A percentile compares a stretch with the other conserved stretches of the same genome.
phyloP scores from a whole-genome alignment of 2,113 vertebrate species.

The Archocentrus centrarchus region DNA sequence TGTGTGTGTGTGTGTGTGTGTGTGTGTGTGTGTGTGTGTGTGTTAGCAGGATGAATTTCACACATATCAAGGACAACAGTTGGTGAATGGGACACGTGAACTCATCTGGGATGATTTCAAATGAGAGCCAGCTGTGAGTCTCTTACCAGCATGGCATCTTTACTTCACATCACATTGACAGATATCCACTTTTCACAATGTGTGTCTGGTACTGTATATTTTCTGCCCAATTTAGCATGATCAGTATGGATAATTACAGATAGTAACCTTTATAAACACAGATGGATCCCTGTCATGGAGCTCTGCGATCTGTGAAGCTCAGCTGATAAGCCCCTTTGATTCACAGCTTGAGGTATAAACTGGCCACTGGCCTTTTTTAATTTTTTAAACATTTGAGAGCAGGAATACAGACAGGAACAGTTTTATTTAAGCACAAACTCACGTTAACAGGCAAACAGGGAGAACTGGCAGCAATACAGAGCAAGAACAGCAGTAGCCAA shows the following conservation, averaged over 20 bases:
- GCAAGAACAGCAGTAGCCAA: background rate
- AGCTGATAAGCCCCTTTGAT: background rate
- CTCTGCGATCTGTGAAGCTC: background rate
- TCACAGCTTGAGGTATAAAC: background rate
- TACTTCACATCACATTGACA: constrained; percentile 47
- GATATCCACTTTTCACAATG: constrained; percentile 40
- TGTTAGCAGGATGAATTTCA: constrained; percentile 8
- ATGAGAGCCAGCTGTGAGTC: constrained; percentile 61
- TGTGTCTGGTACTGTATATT: constrained; percentile 38
- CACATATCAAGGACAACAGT: constrained; percentile 46
- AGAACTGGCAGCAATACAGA: background rate
- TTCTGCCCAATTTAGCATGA: constrained; percentile 66
- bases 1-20: background rate
- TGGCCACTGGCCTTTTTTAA: background rate
- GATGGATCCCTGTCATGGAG: constrained; percentile 29
- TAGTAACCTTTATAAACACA: constrained; percentile 31
- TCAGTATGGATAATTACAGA: constrained; percentile 43
- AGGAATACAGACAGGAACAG: background rate
- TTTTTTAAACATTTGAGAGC: background rate
- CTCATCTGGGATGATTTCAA: constrained; percentile 46
- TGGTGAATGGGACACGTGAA: constrained; percentile 62
- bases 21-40: constrained; percentile 1
- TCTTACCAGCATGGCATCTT: constrained; percentile 45
- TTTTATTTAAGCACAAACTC: background rate
- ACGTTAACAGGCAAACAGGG: background rate